Conservation (phyloP, 2,797 vertebrate species). For the Schizopygopsis malacanthus region DNA sequence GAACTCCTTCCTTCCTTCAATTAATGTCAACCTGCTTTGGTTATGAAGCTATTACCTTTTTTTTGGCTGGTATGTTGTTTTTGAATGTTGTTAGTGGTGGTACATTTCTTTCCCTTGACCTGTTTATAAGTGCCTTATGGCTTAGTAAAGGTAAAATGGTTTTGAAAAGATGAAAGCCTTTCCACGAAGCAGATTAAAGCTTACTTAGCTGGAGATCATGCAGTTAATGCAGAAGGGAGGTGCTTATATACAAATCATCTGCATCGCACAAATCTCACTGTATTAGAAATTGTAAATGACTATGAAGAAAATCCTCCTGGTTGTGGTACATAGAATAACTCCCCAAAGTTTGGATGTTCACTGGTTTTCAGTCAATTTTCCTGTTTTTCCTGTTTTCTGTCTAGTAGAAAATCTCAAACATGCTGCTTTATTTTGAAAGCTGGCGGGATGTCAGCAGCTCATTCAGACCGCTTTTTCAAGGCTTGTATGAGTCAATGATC, state of each 20-base stretch:
- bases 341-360: not conserved
- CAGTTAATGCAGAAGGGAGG: not conserved
- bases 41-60: not conserved
- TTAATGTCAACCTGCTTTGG: not conserved
- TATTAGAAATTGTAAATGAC: not conserved
- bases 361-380: not conserved
- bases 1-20: not conserved
- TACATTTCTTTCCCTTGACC: not conserved
- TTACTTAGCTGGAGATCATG: not conserved
- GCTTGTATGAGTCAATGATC: conserved; percentile 1
- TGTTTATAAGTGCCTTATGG: not conserved
- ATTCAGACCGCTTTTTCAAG: conserved; percentile 4
- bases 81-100: not conserved
- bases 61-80: not conserved
- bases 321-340: not conserved
- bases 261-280: not conserved
- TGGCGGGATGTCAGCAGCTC: conserved; percentile 1
- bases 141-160: conserved; percentile 9
- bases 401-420: not conserved
- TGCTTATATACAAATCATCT: not conserved
- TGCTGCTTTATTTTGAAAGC: conserved; percentile 13
- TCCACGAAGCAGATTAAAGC: conserved; percentile 2
- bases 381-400: not conserved
- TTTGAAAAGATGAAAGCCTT: conserved; percentile 13
- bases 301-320: conserved; percentile 7